phyloP scores from a whole-genome alignment of 2,797 vertebrate species.

The Syngnathus rostellatus region DNA sequence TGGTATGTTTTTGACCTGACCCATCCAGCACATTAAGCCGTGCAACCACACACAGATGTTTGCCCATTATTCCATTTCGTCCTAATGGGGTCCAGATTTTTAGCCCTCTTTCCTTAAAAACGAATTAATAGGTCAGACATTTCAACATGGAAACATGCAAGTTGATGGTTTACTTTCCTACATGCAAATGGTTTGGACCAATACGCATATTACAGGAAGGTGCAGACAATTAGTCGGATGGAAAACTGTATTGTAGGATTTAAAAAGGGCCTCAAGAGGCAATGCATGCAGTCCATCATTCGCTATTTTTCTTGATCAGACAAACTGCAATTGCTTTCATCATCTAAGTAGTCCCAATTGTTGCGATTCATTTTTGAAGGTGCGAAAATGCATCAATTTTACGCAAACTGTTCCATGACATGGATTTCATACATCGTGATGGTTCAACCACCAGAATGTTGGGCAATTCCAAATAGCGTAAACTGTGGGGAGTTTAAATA shows the following conservation, averaged over 20 bases:
- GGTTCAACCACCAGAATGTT: background rate
- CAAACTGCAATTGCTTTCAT: background rate
- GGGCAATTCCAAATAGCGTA: background rate
- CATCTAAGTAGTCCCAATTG: background rate
- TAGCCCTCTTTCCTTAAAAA: conserved; percentile 34
- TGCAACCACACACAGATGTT: conserved; percentile 6
- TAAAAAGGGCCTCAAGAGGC: background rate
- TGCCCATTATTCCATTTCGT: conserved; percentile 29
- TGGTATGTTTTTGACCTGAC: conserved; percentile 4
- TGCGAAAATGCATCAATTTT: background rate
- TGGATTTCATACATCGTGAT: background rate
- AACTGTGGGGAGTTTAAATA: background rate
- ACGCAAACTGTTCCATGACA: background rate
- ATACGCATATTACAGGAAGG: background rate
- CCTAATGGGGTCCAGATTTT: conserved; percentile 8
- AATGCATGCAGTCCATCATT: background rate
- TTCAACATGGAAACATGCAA: background rate
- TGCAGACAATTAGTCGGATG: background rate
- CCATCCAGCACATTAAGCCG: background rate
- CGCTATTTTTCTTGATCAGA: no score
- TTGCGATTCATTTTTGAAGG: background rate
- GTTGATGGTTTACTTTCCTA: background rate
- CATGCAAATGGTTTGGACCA: background rate
- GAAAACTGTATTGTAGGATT: background rate
- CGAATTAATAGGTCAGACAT: background rate